Conservation (phyloP, 2,113 vertebrate species). For the Trochalopteron elliotii region DNA sequence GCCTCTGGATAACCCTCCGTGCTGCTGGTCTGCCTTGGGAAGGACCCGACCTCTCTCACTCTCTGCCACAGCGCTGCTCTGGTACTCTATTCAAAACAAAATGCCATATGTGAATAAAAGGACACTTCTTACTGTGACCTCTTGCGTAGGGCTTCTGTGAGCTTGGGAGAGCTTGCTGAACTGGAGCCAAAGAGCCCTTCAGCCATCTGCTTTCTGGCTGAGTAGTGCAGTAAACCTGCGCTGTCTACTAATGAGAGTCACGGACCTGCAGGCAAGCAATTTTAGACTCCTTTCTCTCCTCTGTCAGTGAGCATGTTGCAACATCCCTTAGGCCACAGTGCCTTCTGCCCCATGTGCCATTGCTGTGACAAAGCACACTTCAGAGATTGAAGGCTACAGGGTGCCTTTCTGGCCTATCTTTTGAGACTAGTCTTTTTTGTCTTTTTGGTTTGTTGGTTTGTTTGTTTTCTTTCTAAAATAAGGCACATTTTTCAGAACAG, state of each 20-base stretch:
- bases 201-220: slow-evolving; percentile 57
- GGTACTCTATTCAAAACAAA: slow-evolving; percentile 61
- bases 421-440: background rate
- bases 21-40: background rate
- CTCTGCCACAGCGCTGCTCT: background rate
- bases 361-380: background rate
- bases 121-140: slow-evolving; percentile 32
- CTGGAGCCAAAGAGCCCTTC: slow-evolving; percentile 41
- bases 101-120: slow-evolving; percentile 38
- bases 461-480: background rate
- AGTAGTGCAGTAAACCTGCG: background rate
- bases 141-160: background rate
- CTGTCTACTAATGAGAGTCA: slow-evolving; percentile 15
- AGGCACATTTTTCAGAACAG: background rate
- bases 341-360: slow-evolving; percentile 3
- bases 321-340: background rate
- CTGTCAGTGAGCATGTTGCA: background rate
- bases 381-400: background rate
- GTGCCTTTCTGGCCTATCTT: background rate
- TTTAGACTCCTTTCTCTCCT: slow-evolving; percentile 12
- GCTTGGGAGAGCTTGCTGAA: slow-evolving; percentile 38
- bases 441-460: background rate
- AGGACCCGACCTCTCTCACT: slow-evolving; percentile 1
- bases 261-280: slow-evolving; percentile 16
- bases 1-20: background rate